Base-by-base conservation (phyloP, 2,113 vertebrate species). In the Alligator mississippiensis region DNA sequence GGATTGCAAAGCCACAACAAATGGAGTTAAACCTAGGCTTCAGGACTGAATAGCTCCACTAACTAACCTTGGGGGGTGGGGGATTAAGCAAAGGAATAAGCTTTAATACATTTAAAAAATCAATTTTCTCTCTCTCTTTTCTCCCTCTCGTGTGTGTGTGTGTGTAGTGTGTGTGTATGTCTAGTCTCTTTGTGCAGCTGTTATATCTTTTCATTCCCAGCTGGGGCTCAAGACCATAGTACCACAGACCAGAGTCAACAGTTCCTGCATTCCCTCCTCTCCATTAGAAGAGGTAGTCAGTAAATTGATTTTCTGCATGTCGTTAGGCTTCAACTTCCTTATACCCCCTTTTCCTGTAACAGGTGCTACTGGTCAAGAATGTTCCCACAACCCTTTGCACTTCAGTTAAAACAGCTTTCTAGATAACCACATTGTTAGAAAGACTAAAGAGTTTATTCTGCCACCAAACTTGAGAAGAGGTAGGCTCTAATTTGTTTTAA, bases 21-120 rank as follows among this genome's bases (percentile, higher is more conserved):
- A 74, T 25, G 21, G 22, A 25, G 38, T 74, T 74, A 74, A 74
- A 22, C 12, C 22, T 34, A 74, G 38, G 19, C 11, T 85, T 8
- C 83, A 27, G 22, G 55, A 55, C 24, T n/a, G 17, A 92, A 10
- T 74, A 22, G 68, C 89, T 64, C 68, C 85, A 4, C 38, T 89
- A 78, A 64, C 0, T 0, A 14, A 25, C 8, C n/a, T 81, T 57
- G 68, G 55, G 13, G 68, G n/a, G 9, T 81, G 47, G 7, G 54
- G 84, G 22, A 59, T 18, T 84, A 38, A 74, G 19, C 28, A 61
- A 25, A 58, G 66, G 72, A 89, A 54, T 1, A 8, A 68, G 60
- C 15, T 87, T 94, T 84, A 74, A 21, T 84, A 1, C 38, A 27
- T 21, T 5, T 87, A 86, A 77, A 6, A 57, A 80, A 77, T 60